Evolutionary conservation across 1,140 invertebrate species (phyloP).

Genomic region (Drosophila grimshawi): DNA sequence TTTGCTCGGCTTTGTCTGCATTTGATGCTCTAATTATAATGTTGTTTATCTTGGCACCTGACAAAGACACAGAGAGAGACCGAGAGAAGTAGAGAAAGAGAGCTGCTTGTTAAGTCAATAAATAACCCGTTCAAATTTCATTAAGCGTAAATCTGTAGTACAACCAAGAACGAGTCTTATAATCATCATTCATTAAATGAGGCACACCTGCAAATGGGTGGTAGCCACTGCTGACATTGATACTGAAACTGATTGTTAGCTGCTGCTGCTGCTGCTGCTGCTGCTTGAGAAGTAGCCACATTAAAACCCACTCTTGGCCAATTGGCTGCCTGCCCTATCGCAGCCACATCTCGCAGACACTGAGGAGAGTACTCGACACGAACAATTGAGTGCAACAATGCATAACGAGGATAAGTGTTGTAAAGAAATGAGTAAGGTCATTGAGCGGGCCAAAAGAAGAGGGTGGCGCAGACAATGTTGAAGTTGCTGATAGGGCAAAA

Average conservation of each 20-base stretch:
- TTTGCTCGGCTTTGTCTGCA: slow-evolving; percentile 49
- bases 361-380: slow-evolving; percentile 30
- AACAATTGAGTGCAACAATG: slow-evolving; percentile 62
- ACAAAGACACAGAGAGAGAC: not conserved
- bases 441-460: slow-evolving; percentile 13
- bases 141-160: slow-evolving; percentile 58
- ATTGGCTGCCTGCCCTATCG: slow-evolving; percentile 70
- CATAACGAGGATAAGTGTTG: slow-evolving; percentile 72
- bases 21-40: slow-evolving; percentile 77
- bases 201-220: slow-evolving; percentile 38
- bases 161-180: slow-evolving; percentile 36
- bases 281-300: slow-evolving; percentile 43
- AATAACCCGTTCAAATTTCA: slow-evolving; percentile 74
- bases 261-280: not conserved
- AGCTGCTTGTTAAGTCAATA: slow-evolving; percentile 59
- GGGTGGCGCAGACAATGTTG: slow-evolving; percentile 1
- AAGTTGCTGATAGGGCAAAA: slow-evolving; percentile 10
- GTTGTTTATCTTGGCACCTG: slow-evolving; percentile 34
- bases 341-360: slow-evolving; percentile 45
- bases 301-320: slow-evolving; percentile 36
- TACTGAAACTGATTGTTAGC: slow-evolving; percentile 40
- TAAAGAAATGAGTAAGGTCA: slow-evolving; percentile 62
- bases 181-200: slow-evolving; percentile 70
- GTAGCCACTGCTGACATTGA: slow-evolving; percentile 53
- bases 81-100: slow-evolving; percentile 17